Percentiles rank a stretch among this genome's conserved stretches.
Conservation (phyloP, 2,888 invertebrate genomes). For the Pyralis farinalis region DNA sequence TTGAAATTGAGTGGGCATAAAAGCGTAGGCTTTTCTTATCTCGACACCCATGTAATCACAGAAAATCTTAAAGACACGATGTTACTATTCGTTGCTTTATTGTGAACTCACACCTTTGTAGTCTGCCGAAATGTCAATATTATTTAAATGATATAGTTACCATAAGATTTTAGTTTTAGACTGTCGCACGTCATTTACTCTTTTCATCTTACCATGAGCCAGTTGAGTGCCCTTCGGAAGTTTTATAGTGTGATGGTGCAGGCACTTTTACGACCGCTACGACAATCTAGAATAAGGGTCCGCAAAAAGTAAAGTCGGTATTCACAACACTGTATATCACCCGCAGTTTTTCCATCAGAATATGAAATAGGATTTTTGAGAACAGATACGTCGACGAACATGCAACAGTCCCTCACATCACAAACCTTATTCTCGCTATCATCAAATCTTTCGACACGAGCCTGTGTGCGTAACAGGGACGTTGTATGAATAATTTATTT, state of each 20-base stretch:
- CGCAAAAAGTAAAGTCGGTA: conserved; percentile 47
- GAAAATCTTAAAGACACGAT: too few relatives aligned
- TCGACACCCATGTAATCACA: too few relatives aligned
- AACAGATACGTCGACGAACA: conserved; percentile 24
- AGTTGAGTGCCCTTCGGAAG: conserved; percentile 45
- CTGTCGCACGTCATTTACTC: conserved; percentile 21
- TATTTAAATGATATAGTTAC: too few relatives aligned
- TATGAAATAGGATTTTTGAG: conserved; percentile 28
- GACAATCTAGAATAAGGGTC: conserved; percentile 46
- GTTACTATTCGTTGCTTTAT: too few relatives aligned
- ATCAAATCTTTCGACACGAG: conserved; percentile 50
- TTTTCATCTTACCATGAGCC: conserved; percentile 37
- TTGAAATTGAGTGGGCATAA: too few relatives aligned
- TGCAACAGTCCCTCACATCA: conserved; percentile 28
- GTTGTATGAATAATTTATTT: conserved; percentile 61
- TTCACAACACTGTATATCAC: conserved; percentile 39
- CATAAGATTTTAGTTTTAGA: too few relatives aligned
- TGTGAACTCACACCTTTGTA: conserved; percentile 1
- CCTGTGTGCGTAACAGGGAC: conserved; percentile 38
- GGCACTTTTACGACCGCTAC: conserved; percentile 53
- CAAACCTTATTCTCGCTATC: conserved; percentile 39
- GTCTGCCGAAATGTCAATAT: too few relatives aligned
- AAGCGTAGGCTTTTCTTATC: too few relatives aligned
- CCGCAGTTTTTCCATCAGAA: conserved; percentile 32
- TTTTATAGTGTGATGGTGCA: conserved; percentile 60